These are phyloP conservation scores for Nymphalis polychloros DNA, from an alignment of 2,888 invertebrate genomes.

Conservation along the genomic window DNA sequence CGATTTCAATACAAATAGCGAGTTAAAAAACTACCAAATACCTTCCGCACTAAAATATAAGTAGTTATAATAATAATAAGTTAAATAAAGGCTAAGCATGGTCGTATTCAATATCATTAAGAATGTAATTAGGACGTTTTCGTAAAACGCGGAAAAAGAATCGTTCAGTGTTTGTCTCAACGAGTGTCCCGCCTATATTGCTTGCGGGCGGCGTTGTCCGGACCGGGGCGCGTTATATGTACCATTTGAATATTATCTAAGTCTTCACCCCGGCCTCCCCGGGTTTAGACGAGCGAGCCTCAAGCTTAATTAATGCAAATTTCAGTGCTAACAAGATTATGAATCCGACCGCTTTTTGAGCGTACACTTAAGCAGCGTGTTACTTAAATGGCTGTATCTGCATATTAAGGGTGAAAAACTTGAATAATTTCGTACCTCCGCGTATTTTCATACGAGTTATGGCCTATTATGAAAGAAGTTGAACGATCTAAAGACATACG, in stretches of 20 bases:
- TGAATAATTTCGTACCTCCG: constrained; percentile 40
- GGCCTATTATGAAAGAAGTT: constrained; percentile 34
- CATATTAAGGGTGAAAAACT: constrained; percentile 47
- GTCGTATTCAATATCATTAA: too few species aligned
- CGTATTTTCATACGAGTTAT: constrained; percentile 38
- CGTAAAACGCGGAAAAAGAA: background rate
- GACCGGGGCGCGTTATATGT: constrained; percentile 77
- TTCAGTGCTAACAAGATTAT: constrained; percentile 82
- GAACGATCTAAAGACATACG: constrained; percentile 22
- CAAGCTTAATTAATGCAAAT: constrained; percentile 81
- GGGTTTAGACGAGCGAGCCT: constrained; percentile 74
- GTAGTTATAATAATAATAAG: too few species aligned
- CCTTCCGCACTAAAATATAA: too few species aligned
- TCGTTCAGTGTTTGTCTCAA: constrained; percentile 43
- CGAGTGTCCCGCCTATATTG: constrained; percentile 71
- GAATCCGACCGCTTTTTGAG: constrained; percentile 77
- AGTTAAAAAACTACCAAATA: too few species aligned
- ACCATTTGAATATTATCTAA: constrained; percentile 82
- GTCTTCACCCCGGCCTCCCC: constrained; percentile 44
- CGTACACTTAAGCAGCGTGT: constrained; percentile 59
- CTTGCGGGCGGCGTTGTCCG: constrained; percentile 72
- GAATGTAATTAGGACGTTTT: too few species aligned
- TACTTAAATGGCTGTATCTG: constrained; percentile 61
- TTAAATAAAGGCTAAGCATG: too few species aligned
- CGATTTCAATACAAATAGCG: too few species aligned